Base-by-base conservation (phyloP, 2,888 invertebrate species). In the Aspidiotus destructor region DNA sequence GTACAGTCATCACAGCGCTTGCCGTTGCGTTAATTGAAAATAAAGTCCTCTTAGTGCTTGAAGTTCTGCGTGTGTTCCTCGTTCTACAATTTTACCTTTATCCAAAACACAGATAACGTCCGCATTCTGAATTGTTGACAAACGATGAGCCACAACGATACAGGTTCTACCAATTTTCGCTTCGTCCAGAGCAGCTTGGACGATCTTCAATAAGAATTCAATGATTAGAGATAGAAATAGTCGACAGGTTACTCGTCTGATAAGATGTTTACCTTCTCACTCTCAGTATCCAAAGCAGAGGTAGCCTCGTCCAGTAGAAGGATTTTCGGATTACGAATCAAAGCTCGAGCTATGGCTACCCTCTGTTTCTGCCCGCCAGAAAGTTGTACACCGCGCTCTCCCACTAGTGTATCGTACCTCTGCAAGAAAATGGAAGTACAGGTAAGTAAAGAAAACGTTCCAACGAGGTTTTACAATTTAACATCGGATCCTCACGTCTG, bases 341-440 rank as follows among this genome's bases (percentile, higher is more conserved):
- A 79, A 0, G 92, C 92, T 73, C 92, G 80, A 0, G 92, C 92
- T 72, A 93, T 92, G 8, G 92, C 92, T 61, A 92, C 85, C 72
- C 90, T 79, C 75, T 92, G 91, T 75, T 90, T 90, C 78, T 92
- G 91, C 1, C 91, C 92, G 0, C 91, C 92, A 0, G 87, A 87
- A 41, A 88, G 75, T 75, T 87, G 87, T 1, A 86, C 84, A 40
- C 90, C 91, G 76, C 86, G 86, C 69, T 86, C 85, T 7, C 90
- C 90, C 70, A 89, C 83, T 70, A 85, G 82, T 0, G 90, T 91
- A 8, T 89, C 86, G 74, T 91, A 91, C 5, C 89, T 89, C 77
- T 78, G 61, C 28, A 72, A 3, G 13, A 58, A 28, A 54, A 7
- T 9, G 3, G 10, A 54, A 54, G 1, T 54, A 7, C 2, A 54